Evolutionary conservation across 2,113 vertebrate genomes (phyloP).

Genomic region (Corydoras sp.): DNA sequence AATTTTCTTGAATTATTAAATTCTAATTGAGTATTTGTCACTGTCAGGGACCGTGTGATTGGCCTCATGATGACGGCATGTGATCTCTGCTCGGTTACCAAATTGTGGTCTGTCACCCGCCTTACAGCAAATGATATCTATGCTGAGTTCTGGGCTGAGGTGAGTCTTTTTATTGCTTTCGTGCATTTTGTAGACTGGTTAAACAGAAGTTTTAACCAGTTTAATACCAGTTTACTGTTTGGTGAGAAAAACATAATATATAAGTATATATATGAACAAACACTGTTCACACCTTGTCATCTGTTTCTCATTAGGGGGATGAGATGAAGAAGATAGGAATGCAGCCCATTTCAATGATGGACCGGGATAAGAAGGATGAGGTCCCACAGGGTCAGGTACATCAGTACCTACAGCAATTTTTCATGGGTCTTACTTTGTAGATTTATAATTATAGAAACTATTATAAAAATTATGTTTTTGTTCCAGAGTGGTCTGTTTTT

Average conservation of each 20-base stretch:
- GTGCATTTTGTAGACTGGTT: background rate
- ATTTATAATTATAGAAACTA: background rate
- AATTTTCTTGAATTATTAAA: too few relatives aligned
- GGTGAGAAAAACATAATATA: background rate
- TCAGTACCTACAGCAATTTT: background rate
- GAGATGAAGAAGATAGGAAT: slow-evolving; percentile 98
- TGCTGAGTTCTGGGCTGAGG: slow-evolving; percentile 98
- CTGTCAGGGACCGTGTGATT: slow-evolving; percentile 88
- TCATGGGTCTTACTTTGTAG: background rate
- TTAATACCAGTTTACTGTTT: too few relatives aligned
- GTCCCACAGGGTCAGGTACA: slow-evolving; percentile 94
- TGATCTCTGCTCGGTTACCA: slow-evolving; percentile 97
- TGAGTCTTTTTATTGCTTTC: slow-evolving; percentile 53
- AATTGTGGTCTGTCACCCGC: slow-evolving; percentile 89
- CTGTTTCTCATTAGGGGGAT: slow-evolving; percentile 73
- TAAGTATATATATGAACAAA: background rate
- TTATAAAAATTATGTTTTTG: too few relatives aligned
- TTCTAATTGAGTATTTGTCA: slow-evolving; percentile 37
- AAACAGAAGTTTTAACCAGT: background rate
- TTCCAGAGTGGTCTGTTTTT: background rate
- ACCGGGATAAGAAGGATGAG: slow-evolving; percentile 91
- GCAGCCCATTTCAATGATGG: slow-evolving; percentile 97
- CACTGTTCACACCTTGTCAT: slow-evolving; percentile 6
- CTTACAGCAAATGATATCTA: slow-evolving; percentile 94
- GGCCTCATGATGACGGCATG: slow-evolving; percentile 99